Evolutionary conservation across 37 sponge, comb jelly and placozoan species (phyloP), one percentile per base, ranked within the genome.

Genomic region (Hexactinellida sp.): DNA sequence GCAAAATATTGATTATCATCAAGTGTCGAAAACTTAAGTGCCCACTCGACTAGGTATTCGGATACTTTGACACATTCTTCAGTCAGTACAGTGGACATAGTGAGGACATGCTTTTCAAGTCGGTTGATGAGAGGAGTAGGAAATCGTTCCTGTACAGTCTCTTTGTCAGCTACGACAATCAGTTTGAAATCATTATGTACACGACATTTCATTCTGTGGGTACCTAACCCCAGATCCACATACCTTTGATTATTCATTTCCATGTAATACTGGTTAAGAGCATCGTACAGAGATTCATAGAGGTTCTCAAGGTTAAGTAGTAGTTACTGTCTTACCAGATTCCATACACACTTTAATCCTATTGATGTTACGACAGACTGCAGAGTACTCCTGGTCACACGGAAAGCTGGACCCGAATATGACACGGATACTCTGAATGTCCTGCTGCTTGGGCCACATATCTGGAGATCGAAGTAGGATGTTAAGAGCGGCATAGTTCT

Each of bases 71-170:
- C 30, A 25, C 76, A 7, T 23, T 23, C 34, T 25, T 63, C 54
- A 36, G 82, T 30, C 1, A 93, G 83, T 0, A 94, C 88, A 55
- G 92, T 90, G 3, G 91, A 90, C 24, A 89, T 84, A 32, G 90
- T 89, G 36, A 96, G 91, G 85, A 93, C 90, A 38, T 96, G 97
- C 47, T 96, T 96, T 84, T 96, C 97, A 55, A 96, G 88, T 19
- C 97, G 90, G 76, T 96, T 96, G 55, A 96, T 93, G 9, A 96
- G 90, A 23, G 97, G 97, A 35, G 90, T 96, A 1, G 97, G 97
- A 54, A 96, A 96, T 86, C 92, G 88, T 16, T 88, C 89, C 82
- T 93, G 89, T 7, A 95, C 93, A 35, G 90, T 92, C 32, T 87
- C 85, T 76, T 87, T 93, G 47, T 93, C 93, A 85, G 93, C 93